These are phyloP conservation scores for Zoanthus solanderi DNA, from an alignment of 92 coral and sea anemone species.

Conservation along the genomic window DNA sequence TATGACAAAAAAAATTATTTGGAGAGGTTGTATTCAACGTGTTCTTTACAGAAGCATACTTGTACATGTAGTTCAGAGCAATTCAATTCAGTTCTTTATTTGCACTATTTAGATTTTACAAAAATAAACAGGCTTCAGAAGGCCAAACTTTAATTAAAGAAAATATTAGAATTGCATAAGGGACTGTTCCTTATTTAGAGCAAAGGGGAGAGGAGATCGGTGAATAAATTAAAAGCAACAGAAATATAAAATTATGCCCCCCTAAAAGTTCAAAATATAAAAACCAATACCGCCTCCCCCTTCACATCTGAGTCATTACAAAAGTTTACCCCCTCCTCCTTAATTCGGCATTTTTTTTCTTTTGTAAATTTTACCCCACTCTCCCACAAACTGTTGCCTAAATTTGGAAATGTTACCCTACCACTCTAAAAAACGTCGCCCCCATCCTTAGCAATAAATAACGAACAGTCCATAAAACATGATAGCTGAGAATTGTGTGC, in stretches of 20 bases:
- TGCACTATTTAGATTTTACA: constrained; percentile 20
- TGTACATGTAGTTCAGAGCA: constrained; percentile 1
- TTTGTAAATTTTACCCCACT: neutral
- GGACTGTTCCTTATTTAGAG: neutral
- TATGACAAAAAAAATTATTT: neutral
- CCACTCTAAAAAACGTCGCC: neutral
- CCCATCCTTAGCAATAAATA: neutral
- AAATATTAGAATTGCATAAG: constrained; percentile 5
- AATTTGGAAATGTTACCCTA: neutral
- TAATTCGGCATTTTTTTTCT: too few species aligned
- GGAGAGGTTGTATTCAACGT: constrained; percentile 9
- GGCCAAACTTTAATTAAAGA: neutral
- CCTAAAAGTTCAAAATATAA: neutral
- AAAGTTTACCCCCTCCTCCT: neutral
- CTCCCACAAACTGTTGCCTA: neutral
- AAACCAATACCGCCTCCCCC: constrained; percentile 4
- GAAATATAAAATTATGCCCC: constrained; percentile 14
- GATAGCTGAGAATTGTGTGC: neutral
- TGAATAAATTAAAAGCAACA: constrained; percentile 14
- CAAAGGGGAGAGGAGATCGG: constrained; percentile 3
- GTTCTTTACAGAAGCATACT: constrained; percentile 4
- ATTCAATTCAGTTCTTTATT: constrained; percentile 17
- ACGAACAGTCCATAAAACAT: constrained; percentile 2
- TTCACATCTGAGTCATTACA: constrained; percentile 14
- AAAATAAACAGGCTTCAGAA: neutral